Base-by-base conservation (phyloP, 2,113 vertebrate genomes). In the Sinocyclocheilus anshuiensis region DNA sequence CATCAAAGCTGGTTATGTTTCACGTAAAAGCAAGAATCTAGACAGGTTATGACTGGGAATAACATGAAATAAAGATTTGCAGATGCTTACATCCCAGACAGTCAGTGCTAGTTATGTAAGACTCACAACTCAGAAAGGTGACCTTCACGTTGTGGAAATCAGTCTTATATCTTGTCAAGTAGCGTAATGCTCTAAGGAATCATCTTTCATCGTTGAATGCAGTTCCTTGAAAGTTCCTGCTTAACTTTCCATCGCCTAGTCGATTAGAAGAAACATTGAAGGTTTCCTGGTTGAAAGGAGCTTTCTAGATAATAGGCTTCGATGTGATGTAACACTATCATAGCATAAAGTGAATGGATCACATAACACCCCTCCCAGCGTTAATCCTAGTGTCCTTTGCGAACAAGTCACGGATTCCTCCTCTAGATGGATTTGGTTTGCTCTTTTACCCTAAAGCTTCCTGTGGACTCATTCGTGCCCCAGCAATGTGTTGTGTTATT, bases 61-160 rank as follows among this genome's bases (percentile, higher is more conserved):
- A 78, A 59, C 53, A 57, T 59, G 77, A 50, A 48, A 50, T 76
- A 76, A 78, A 78, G 76, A 36, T 42, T 72, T 76, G 33, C 22
- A 71, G 45, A 69, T 55, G 29, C 33, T 74, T 48, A 74, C 29
- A 36, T 2, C 76, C 87, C 85, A 89, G 81, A 84, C 86, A 84
- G 85, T 92, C 91, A 91, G 82, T 89, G 83, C 84, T 81, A 22
- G 86, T 94, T 91, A 90, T 89, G 86, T 85, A 92, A 93, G 89
- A 57, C 55, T 63, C 85, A 84, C 84, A 91, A 8, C 45, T 91
- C 85, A 89, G 87, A 86, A 91, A 88, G 85, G 82, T 84, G 85
- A 89, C 81, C 88, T 53, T 82, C 20, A 59, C 20, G 45, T 36
- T 59, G 22, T 20, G 33, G 16, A 77, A 77, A 29, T 69, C 6